Percentiles rank a stretch among this genome's conserved stretches.
Conservation (phyloP, 2,888 invertebrate species). For the Apomyelois bistriatella region DNA sequence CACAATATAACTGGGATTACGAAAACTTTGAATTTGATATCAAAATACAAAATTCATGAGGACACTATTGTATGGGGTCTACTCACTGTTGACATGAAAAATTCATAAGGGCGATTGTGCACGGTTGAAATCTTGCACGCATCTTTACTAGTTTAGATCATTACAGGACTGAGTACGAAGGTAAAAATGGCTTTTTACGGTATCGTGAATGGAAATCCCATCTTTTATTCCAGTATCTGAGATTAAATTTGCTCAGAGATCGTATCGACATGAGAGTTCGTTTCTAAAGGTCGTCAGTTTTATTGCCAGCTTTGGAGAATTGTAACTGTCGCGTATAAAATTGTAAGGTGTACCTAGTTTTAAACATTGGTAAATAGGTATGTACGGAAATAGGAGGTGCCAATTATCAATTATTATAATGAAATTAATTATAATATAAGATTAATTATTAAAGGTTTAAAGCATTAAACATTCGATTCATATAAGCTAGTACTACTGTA, state of each 20-base stretch:
- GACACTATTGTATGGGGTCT: conserved; percentile 20
- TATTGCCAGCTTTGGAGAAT: conserved; percentile 5
- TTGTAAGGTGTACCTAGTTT: neutral
- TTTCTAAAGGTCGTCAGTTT: neutral
- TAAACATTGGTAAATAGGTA: no score
- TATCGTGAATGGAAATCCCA: conserved; percentile 13
- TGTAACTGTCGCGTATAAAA: conserved; percentile 3
- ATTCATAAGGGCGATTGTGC: conserved; percentile 19
- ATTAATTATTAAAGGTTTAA: no score
- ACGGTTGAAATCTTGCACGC: conserved; percentile 14
- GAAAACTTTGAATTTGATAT: conserved; percentile 21
- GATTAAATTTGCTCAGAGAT: conserved; percentile 14
- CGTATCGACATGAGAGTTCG: conserved; percentile 6
- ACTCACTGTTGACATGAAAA: conserved; percentile 19
- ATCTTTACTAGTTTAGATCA: conserved; percentile 10
- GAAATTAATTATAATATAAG: no score
- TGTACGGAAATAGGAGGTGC: no score
- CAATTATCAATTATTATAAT: no score
- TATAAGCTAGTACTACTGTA: no score
- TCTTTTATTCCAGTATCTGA: conserved; percentile 6
- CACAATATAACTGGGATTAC: conserved; percentile 17
- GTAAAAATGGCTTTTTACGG: conserved; percentile 11
- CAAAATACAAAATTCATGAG: conserved; percentile 22
- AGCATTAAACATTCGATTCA: no score
- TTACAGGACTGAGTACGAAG: conserved; percentile 1